These are phyloP conservation scores for Paratilapia polleni DNA, from an alignment of 2,113 vertebrate species.

Conservation along the genomic window DNA sequence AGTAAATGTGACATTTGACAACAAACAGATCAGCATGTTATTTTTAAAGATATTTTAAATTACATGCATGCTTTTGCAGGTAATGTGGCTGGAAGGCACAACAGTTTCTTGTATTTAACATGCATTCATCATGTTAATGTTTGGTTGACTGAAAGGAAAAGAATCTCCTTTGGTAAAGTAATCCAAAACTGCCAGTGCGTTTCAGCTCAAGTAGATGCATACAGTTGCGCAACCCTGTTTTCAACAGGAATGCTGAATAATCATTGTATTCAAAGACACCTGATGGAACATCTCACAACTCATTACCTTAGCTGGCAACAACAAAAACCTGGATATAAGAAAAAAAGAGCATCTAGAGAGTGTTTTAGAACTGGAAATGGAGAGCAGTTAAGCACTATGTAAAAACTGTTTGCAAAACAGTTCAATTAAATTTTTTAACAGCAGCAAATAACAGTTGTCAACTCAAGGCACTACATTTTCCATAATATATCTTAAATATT, in stretches of 20 bases:
- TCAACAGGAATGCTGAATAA: background rate
- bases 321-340: no score
- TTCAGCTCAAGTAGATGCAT: background rate
- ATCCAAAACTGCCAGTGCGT: slow-evolving; percentile 14
- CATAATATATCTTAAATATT: background rate
- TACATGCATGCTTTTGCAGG: background rate
- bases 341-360: background rate
- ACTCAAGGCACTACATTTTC: background rate
- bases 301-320: background rate
- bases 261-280: background rate
- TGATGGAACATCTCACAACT: background rate
- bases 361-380: background rate
- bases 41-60: background rate
- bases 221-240: background rate
- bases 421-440: background rate
- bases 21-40: background rate
- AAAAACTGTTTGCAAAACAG: background rate
- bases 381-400: background rate
- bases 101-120: slow-evolving; percentile 33
- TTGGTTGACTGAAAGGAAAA: background rate
- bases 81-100: slow-evolving; percentile 55
- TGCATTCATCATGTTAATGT: background rate
- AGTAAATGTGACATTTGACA: background rate
- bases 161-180: slow-evolving; percentile 35
- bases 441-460: background rate